Conservation (phyloP, 2,888 invertebrate genomes). For the Coleophora deauratella region DNA sequence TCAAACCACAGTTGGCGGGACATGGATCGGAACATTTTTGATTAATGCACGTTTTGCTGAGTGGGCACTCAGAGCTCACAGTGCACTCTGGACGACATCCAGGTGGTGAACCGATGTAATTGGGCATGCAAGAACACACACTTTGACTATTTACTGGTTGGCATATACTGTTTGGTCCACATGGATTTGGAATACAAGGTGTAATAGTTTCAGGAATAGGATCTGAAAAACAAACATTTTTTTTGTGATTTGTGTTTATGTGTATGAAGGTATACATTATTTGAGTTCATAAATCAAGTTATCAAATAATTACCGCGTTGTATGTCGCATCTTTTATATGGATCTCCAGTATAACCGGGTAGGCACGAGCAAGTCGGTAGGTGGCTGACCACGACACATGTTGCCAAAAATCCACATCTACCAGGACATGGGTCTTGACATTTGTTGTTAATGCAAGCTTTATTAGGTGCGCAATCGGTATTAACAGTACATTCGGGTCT, state of each 20-base stretch:
- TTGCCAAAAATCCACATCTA: constrained; percentile 81
- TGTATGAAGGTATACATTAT: background rate
- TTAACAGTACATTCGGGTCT: constrained; percentile 83
- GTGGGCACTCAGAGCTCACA: constrained; percentile 82
- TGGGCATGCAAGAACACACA: constrained; percentile 82
- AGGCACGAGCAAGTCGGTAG: constrained; percentile 80
- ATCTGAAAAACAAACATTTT: constrained; percentile 31
- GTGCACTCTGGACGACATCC: constrained; percentile 87
- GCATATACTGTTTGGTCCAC: constrained; percentile 84
- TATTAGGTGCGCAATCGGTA: constrained; percentile 80
- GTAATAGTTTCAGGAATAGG: constrained; percentile 49
- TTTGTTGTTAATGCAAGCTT: constrained; percentile 81
- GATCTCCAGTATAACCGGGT: constrained; percentile 81
- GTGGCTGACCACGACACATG: constrained; percentile 82
- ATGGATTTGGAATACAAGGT: constrained; percentile 82
- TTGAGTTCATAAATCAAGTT: background rate
- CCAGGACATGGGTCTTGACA: constrained; percentile 87
- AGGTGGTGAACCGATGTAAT: constrained; percentile 82
- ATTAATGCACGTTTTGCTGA: constrained; percentile 81
- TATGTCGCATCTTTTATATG: constrained; percentile 76
- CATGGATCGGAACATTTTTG: constrained; percentile 87
- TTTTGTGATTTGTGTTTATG: too few relatives aligned
- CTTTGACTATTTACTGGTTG: constrained; percentile 80
- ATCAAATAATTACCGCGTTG: constrained; percentile 35
- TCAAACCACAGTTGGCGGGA: constrained; percentile 79